phyloP scores from a whole-genome alignment of 2,888 invertebrate genomes.

The Agelastica alni region DNA sequence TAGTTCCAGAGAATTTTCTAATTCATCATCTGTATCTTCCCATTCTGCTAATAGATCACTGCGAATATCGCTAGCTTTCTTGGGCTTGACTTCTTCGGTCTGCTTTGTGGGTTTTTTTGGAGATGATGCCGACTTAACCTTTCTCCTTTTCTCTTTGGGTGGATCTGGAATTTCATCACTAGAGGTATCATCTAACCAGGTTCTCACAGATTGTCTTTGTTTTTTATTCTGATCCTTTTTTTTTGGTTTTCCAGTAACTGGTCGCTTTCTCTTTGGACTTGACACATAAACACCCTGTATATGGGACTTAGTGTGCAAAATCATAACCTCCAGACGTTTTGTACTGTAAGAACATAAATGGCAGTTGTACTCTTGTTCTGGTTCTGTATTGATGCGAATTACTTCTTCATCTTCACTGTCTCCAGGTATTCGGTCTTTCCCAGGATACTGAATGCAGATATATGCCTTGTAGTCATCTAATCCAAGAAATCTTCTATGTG shows the following conservation, averaged over 20 bases:
- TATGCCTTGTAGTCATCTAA: constrained; percentile 64
- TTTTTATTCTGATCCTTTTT: constrained; percentile 28
- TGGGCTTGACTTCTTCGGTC: constrained; percentile 21
- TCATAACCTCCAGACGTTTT: constrained; percentile 72
- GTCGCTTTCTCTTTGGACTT: constrained; percentile 37
- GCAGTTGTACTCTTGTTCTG: constrained; percentile 40
- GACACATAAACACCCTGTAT: constrained; percentile 56
- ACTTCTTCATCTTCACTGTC: constrained; percentile 42
- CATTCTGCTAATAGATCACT: constrained; percentile 76
- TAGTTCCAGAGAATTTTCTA: no score
- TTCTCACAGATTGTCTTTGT: constrained; percentile 5
- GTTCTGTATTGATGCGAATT: constrained; percentile 38
- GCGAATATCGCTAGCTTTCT: constrained; percentile 64
- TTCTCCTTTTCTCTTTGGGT: constrained; percentile 34
- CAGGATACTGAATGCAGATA: constrained; percentile 65
- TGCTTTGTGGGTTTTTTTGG: constrained; percentile 51
- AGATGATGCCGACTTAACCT: constrained; percentile 38
- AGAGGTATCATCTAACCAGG: constrained; percentile 26
- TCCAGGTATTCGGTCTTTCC: constrained; percentile 42
- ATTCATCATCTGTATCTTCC: constrained; percentile 64
- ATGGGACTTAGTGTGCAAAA: constrained; percentile 74
- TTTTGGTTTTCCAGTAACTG: constrained; percentile 10
- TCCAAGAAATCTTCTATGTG: constrained; percentile 59
- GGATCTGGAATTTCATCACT: constrained; percentile 30
- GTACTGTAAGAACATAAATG: constrained; percentile 61